These are phyloP conservation scores for Arothron firmamentum DNA, from an alignment of 2,113 vertebrate species.

Conservation along the genomic window DNA sequence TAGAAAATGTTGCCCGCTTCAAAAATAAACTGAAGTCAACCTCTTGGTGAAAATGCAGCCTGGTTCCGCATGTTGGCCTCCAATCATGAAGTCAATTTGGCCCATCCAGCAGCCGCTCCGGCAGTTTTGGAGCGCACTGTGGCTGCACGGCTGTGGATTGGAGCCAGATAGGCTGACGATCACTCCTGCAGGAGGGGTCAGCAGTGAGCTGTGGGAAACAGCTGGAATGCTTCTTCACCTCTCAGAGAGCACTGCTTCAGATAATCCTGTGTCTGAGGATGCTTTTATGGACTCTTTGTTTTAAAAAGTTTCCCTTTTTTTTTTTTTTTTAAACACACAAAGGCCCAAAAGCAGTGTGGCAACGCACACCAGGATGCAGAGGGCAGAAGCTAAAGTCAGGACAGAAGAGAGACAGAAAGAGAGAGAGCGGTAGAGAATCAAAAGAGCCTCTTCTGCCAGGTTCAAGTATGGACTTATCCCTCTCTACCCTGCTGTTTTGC, in stretches of 20 bases:
- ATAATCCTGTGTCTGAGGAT: conserved; percentile 75
- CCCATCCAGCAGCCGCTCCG: conserved; percentile 40
- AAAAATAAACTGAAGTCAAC: too few relatives aligned
- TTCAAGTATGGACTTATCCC: conserved; percentile 91
- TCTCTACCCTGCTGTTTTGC: conserved; percentile 96
- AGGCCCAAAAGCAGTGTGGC: conserved; percentile 75
- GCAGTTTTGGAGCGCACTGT: conserved; percentile 27
- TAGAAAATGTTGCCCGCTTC: too few relatives aligned
- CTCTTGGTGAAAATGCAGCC: too few relatives aligned
- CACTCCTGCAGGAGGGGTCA: conserved; percentile 23
- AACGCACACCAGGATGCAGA: conserved; percentile 81
- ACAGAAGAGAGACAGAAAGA: conserved; percentile 63
- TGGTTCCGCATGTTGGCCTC: conserved; percentile 42
- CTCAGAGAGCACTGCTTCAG: conserved; percentile 79
- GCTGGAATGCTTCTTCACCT: conserved; percentile 29
- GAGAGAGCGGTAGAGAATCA: conserved; percentile 49
- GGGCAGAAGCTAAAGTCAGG: conserved; percentile 75
- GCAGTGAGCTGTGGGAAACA: neutral
- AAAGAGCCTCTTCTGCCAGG: conserved; percentile 57
- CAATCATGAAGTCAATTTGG: conserved; percentile 27
- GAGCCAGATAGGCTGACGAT: conserved; percentile 30
- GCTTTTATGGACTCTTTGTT: conserved; percentile 77
- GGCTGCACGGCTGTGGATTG: conserved; percentile 41
- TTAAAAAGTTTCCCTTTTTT: conserved; percentile 58
- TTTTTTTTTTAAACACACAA: conserved; percentile 62